These are phyloP conservation scores for Sarcophaga carnaria DNA, from an alignment of 2,888 invertebrate species.

Conservation along the genomic window DNA sequence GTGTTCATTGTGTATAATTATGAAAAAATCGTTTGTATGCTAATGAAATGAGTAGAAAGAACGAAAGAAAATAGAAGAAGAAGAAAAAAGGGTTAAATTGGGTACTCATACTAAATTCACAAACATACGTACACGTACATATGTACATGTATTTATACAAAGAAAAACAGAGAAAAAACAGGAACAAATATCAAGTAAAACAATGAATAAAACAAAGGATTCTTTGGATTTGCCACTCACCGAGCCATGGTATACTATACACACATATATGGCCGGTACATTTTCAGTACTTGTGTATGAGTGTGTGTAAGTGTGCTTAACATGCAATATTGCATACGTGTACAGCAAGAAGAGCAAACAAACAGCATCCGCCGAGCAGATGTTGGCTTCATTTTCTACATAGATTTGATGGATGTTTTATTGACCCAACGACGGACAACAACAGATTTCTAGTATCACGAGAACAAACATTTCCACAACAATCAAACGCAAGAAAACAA, in stretches of 20 bases:
- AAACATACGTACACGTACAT: neutral
- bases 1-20: slow-evolving; percentile 62
- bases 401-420: slow-evolving; percentile 56
- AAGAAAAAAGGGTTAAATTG: slow-evolving; percentile 63
- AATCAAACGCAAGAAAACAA: neutral
- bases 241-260: neutral
- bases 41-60: slow-evolving; percentile 56
- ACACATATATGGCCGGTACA: neutral
- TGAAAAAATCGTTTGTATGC: slow-evolving; percentile 67
- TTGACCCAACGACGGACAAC: slow-evolving; percentile 69
- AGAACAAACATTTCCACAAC: slow-evolving; percentile 6
- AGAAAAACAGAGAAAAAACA: neutral
- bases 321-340: slow-evolving; percentile 54
- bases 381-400: slow-evolving; percentile 43
- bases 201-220: slow-evolving; percentile 60
- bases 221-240: neutral
- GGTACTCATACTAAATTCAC: slow-evolving; percentile 48
- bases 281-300: neutral
- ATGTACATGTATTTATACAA: neutral
- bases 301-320: neutral
- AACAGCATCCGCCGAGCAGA: slow-evolving; percentile 64
- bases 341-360: slow-evolving; percentile 10
- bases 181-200: slow-evolving; percentile 30
- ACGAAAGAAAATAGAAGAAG: no score
- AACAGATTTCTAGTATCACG: slow-evolving; percentile 4